These are phyloP conservation scores for Colinus virginianus DNA, from an alignment of 2,113 vertebrate genomes.

Conservation along the genomic window DNA sequence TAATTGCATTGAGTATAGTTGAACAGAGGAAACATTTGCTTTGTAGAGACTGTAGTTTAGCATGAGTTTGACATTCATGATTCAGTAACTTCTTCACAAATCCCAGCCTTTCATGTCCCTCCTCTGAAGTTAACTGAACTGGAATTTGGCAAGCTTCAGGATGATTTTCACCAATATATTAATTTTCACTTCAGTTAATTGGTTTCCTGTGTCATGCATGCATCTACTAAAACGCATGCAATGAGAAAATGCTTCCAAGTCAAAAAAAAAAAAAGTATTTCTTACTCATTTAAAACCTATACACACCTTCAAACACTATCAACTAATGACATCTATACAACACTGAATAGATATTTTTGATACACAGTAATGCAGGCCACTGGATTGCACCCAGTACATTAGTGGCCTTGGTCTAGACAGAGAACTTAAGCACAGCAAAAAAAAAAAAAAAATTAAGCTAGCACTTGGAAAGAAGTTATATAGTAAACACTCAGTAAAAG, in stretches of 20 bases:
- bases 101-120: neutral
- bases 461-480: neutral
- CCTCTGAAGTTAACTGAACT: neutral
- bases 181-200: neutral
- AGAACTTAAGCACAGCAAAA: neutral
- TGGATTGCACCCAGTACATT: neutral
- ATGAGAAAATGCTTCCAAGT: neutral
- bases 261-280: neutral
- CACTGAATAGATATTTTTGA: neutral
- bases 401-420: neutral
- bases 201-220: neutral
- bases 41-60: neutral
- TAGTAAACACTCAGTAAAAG: neutral
- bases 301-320: neutral
- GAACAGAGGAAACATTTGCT: neutral
- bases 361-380: neutral
- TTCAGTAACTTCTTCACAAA: neutral
- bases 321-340: neutral
- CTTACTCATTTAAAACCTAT: neutral
- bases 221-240: neutral
- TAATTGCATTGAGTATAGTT: neutral
- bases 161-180: neutral
- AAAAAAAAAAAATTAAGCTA: neutral
- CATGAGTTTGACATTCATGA: neutral
- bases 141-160: neutral